Conservation (phyloP, 2,888 invertebrate genomes). For the Spodoptera exigua region DNA sequence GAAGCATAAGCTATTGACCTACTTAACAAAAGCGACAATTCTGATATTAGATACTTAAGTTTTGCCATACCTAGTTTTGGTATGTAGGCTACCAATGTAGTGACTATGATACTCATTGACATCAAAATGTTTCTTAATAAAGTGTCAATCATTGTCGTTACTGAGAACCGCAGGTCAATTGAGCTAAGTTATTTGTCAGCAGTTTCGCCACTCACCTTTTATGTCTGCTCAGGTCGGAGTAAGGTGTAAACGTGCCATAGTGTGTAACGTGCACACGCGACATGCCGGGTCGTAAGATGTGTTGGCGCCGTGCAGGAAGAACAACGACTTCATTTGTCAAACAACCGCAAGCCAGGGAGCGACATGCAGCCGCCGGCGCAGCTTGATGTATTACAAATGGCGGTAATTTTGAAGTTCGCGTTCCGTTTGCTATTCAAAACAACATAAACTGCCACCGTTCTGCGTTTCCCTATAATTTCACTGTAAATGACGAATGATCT, state of each 20-base stretch:
- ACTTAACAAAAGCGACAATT: conserved; percentile 35
- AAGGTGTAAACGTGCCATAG: conserved; percentile 32
- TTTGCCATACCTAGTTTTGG: conserved; percentile 20
- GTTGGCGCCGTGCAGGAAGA: conserved; percentile 65
- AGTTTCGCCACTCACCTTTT: conserved; percentile 22
- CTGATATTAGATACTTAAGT: conserved; percentile 34
- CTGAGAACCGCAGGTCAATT: conserved; percentile 25
- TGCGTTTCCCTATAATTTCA: conserved; percentile 76
- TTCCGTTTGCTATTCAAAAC: conserved; percentile 70
- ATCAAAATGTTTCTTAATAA: conserved; percentile 23
- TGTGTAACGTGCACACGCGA: conserved; percentile 46
- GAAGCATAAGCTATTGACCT: conserved; percentile 43
- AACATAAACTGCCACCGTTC: conserved; percentile 70
- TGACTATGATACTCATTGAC: conserved; percentile 17
- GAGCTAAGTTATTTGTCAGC: conserved; percentile 33
- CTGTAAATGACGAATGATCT: conserved; percentile 71
- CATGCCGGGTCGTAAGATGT: conserved; percentile 68
- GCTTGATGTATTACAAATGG: conserved; percentile 78
- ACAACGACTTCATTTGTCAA: conserved; percentile 84
- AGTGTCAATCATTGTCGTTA: conserved; percentile 42
- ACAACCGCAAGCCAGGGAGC: conserved; percentile 74
- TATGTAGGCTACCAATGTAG: conserved; percentile 24
- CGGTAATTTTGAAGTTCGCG: conserved; percentile 79
- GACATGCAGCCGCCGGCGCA: conserved; percentile 60
- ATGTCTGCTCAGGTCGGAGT: conserved; percentile 14